phyloP scores from a whole-genome alignment of 2,888 invertebrate species.

The Epiblema foenella region DNA sequence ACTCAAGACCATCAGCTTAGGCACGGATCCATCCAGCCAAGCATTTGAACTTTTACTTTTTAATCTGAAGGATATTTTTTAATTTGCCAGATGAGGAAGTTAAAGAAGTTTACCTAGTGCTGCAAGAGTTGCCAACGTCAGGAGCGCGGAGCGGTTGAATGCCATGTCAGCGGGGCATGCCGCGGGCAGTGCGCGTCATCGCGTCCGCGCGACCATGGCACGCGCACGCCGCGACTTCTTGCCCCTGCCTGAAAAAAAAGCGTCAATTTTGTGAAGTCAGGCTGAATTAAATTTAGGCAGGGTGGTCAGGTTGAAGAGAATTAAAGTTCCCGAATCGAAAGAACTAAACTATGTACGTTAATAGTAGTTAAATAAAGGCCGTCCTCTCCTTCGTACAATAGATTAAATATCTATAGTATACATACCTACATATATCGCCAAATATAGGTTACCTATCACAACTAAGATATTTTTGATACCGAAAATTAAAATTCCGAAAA shows the following conservation, averaged over 20 bases:
- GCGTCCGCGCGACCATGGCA: conserved; percentile 75
- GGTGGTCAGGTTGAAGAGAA: no score
- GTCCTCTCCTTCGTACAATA: not conserved
- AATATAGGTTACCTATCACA: no score
- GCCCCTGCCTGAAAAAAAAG: conserved; percentile 45
- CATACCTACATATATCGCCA: not conserved
- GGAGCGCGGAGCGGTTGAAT: conserved; percentile 81
- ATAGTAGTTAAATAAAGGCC: no score
- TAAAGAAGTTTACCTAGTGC: conserved; percentile 70
- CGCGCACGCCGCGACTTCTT: conserved; percentile 55
- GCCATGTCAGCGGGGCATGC: conserved; percentile 83
- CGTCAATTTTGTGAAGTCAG: not conserved
- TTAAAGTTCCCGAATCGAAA: no score
- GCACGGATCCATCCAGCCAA: no score
- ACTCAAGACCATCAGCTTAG: no score
- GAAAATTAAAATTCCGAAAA: no score
- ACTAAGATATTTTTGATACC: no score
- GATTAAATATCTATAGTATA: not conserved
- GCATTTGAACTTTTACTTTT: no score
- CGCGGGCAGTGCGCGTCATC: conserved; percentile 76
- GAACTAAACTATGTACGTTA: no score
- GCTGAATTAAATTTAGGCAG: no score
- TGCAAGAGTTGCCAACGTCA: conserved; percentile 80
- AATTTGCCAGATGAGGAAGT: not conserved
- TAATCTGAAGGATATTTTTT: no score